Evolutionary conservation across 2,888 invertebrate genomes (phyloP).

Genomic region (Xestoiulus laeticollis): DNA sequence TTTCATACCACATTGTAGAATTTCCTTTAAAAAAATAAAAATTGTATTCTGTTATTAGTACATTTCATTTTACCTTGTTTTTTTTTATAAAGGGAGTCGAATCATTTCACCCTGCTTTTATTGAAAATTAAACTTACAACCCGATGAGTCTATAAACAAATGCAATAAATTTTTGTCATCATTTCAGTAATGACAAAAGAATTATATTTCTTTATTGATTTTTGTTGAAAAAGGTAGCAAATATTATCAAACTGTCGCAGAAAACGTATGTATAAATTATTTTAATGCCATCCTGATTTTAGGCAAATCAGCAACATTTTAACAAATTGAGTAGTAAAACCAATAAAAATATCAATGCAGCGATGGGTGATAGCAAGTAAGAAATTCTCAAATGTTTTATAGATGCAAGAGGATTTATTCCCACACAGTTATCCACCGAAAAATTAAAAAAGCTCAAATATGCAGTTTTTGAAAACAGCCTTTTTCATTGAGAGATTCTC

Average conservation of each 20-base stretch:
- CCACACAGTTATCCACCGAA: no score
- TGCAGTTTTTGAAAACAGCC: no score
- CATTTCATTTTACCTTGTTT: neutral
- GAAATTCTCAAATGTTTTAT: neutral
- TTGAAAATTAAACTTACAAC: conserved; percentile 43
- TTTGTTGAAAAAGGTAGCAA: neutral
- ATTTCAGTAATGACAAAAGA: neutral
- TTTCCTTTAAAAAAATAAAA: neutral
- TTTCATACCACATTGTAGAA: neutral
- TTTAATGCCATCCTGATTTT: neutral
- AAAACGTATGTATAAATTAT: neutral
- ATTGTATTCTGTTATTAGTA: neutral
- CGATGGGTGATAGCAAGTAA: neutral
- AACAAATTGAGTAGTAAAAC: conserved; percentile 8
- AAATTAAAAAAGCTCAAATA: no score
- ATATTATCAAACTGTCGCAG: neutral
- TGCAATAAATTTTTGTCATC: neutral
- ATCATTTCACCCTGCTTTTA: conserved; percentile 40
- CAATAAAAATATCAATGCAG: neutral
- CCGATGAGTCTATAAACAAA: conserved; percentile 45
- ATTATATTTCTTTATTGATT: neutral
- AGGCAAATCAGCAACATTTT: conserved; percentile 3
- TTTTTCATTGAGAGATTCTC: no score
- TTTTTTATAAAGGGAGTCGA: neutral
- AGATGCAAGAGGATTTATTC: neutral